Conservation (phyloP, 2,113 vertebrate genomes). For the Pagrus major region DNA sequence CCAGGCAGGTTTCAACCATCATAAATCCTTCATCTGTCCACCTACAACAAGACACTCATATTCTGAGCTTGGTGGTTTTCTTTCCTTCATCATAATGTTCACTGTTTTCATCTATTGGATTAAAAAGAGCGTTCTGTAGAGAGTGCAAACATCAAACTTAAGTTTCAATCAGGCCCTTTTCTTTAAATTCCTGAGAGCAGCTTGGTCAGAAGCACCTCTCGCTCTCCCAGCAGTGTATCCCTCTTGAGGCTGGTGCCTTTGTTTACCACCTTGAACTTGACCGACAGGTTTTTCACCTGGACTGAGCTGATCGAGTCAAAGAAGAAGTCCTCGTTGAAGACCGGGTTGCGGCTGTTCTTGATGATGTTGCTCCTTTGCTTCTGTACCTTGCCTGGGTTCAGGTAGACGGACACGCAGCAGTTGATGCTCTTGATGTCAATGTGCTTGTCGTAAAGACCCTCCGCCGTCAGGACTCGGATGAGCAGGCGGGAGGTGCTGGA, state of each 20-base stretch:
- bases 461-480: conserved; percentile 89
- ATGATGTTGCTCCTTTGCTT: conserved; percentile 97
- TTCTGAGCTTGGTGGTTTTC: background rate
- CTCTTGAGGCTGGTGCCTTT: conserved; percentile 97
- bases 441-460: conserved; percentile 91
- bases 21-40: conserved; percentile 7
- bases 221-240: conserved; percentile 93
- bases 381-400: conserved; percentile 96
- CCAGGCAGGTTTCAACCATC: background rate
- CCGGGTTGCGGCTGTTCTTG: conserved; percentile 95
- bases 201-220: conserved; percentile 89
- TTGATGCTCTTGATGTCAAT: conserved; percentile 93
- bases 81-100: background rate
- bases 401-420: conserved; percentile 94
- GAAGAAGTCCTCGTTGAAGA: conserved; percentile 99
- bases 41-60: background rate
- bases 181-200: conserved; percentile 86
- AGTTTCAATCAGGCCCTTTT: background rate
- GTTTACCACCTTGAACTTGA: conserved; percentile 98
- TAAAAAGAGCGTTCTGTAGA: conserved; percentile 12
- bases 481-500: conserved; percentile 89
- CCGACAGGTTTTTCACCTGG: conserved; percentile 90
- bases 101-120: background rate
- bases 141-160: conserved; percentile 51
- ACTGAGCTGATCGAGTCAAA: conserved; percentile 90